A percentile compares a stretch with the other conserved stretches of the same genome.
These are phyloP conservation scores for Esox lucius DNA, from an alignment of 2,797 vertebrate species.

Conservation along the genomic window DNA sequence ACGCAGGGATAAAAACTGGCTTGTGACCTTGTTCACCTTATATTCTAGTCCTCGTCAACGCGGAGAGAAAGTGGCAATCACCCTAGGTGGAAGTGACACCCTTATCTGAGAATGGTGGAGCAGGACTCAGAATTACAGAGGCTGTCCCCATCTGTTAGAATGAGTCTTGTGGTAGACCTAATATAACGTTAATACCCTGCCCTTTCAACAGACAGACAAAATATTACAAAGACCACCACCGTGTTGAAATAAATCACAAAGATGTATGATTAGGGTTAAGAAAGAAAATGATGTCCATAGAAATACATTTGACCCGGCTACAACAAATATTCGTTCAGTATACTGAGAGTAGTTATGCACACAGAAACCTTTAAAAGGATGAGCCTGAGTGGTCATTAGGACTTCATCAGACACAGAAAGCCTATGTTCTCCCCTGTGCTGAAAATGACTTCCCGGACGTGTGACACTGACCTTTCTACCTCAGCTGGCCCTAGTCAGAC, in stretches of 20 bases:
- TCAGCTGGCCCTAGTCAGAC: constrained; percentile 61
- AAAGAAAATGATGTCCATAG: neutral
- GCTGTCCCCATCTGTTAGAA: constrained; percentile 38
- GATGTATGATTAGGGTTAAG: neutral
- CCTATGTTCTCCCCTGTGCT: constrained; percentile 49
- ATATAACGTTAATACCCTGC: neutral
- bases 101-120: constrained; percentile 45
- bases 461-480: constrained; percentile 68
- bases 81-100: constrained; percentile 43
- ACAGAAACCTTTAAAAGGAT: neutral
- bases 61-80: constrained; percentile 42
- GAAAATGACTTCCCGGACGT: constrained; percentile 74
- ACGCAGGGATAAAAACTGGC: constrained; percentile 40
- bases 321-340: neutral
- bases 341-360: neutral
- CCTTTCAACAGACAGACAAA: neutral
- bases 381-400: neutral
- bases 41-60: constrained; percentile 45
- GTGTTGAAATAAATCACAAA: neutral
- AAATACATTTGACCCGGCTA: neutral
- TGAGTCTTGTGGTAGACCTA: neutral
- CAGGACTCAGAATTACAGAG: constrained; percentile 16
- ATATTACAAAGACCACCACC: neutral
- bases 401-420: neutral
- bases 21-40: constrained; percentile 59